Evolutionary conservation across 2,888 invertebrate species (phyloP), one percentile per base, ranked within the genome.

Genomic region (Rhimphoctona megacephalus): DNA sequence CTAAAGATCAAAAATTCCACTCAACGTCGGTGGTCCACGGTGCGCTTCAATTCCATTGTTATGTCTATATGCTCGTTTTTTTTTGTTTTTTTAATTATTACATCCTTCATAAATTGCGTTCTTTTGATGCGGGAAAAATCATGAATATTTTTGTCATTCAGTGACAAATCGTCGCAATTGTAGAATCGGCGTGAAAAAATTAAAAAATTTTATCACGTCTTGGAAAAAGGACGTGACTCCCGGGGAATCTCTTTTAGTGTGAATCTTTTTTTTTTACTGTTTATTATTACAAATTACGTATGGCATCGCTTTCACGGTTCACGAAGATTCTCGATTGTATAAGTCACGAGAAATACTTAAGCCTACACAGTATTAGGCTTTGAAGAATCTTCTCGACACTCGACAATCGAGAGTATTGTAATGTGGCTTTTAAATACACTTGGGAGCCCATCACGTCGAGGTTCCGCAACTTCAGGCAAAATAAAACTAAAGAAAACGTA

Each of bases 401-500:
- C 78, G 78, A 79, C 78, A 85, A 79, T 82, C 74, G 85, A 74
- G 74, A 69, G 81, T 70, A 82, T 85, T 79, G 79, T 79, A 57
- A 79, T 67, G 82, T 79, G 82, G 52, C 78, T 85, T 79, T 82
- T 85, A 82, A 82, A 85, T 82, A 81, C 76, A 73, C 67, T 74
- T 64, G 77, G 52, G 85, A 73, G 81, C 77, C 64, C 33, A 52
- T 81, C 46, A 46, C 67, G 49, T 33, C 81, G 77, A 81, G 72
- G 54, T 33, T 54, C 54, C 61, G 74, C 19, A 30, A 30, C 61
- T 43, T 61, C 17, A 25, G 61, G 39, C 22, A 61, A 61, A 43
- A 61, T 39, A 76, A 25, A 25, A 30, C 19, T 43, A 30, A 43
- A 61, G 57, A 8, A 17, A 74, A 22, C 17, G 33, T 22, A 33